Evolutionary conservation across 2,797 vertebrate genomes (phyloP).

Genomic region (Dicrostonyx torquatus): DNA sequence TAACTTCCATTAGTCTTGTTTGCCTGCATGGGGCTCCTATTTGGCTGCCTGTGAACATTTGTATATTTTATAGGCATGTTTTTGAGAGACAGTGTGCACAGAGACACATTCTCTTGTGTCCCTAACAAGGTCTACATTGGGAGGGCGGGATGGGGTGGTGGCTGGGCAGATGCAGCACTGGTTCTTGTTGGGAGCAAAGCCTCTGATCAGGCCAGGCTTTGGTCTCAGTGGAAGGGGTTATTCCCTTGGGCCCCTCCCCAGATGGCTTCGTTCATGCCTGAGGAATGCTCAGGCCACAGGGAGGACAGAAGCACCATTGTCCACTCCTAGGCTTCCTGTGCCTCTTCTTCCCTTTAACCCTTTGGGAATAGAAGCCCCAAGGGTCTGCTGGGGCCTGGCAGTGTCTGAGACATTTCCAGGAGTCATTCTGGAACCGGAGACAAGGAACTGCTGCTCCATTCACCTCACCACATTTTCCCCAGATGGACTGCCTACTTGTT

Average conservation of each 20-base stretch:
- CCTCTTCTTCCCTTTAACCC: constrained; percentile 69
- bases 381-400: neutral
- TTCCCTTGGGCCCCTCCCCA: constrained; percentile 28
- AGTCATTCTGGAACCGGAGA: neutral
- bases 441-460: neutral
- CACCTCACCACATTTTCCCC: neutral
- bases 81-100: neutral
- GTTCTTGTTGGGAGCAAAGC: neutral
- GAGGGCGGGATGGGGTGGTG: neutral
- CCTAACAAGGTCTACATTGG: neutral
- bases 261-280: constrained; percentile 68
- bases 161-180: neutral
- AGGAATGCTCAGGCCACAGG: constrained; percentile 73
- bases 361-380: constrained; percentile 23
- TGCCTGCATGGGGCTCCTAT: neutral
- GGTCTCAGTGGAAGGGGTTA: neutral
- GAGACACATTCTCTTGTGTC: neutral
- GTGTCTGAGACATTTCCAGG: constrained; percentile 44
- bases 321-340: constrained; percentile 66
- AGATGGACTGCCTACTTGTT: neutral
- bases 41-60: neutral
- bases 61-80: neutral
- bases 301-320: constrained; percentile 78
- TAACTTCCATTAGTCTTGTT: neutral
- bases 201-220: neutral